Conservation (phyloP, 1,140 invertebrate genomes). For the Drosophila watanabei region DNA sequence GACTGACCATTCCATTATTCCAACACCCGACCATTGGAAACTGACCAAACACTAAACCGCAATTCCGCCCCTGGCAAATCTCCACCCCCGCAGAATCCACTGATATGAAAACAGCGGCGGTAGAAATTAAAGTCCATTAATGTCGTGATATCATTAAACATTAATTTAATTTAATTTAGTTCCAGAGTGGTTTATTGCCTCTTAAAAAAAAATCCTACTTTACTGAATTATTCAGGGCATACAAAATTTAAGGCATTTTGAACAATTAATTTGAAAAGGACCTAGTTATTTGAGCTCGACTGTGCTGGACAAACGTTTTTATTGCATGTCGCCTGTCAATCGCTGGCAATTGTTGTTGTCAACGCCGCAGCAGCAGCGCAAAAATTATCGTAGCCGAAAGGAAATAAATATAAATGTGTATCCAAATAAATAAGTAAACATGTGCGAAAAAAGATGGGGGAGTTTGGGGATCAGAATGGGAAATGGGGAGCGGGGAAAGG, state of each 20-base stretch:
- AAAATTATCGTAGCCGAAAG: slow-evolving; percentile 61
- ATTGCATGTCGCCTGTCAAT: slow-evolving; percentile 56
- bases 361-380: slow-evolving; percentile 25
- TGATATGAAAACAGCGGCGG: slow-evolving; percentile 1
- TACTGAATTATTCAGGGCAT: background rate
- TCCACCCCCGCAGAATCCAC: background rate
- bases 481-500: background rate
- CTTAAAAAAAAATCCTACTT: background rate
- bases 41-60: slow-evolving; percentile 20
- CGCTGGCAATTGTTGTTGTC: slow-evolving; percentile 54
- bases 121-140: slow-evolving; percentile 6
- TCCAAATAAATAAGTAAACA: slow-evolving; percentile 67
- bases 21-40: slow-evolving; percentile 12
- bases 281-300: background rate
- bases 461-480: background rate
- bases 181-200: background rate
- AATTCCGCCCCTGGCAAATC: slow-evolving; percentile 1
- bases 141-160: background rate
- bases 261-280: background rate
- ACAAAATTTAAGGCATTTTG: background rate
- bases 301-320: slow-evolving; percentile 42
- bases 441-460: slow-evolving; percentile 37
- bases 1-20: slow-evolving; percentile 16
- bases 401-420: slow-evolving; percentile 66
- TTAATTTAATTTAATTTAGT: slow-evolving; percentile 8